phyloP scores from a whole-genome alignment of 2,888 invertebrate species.

The Protonemura montana region DNA sequence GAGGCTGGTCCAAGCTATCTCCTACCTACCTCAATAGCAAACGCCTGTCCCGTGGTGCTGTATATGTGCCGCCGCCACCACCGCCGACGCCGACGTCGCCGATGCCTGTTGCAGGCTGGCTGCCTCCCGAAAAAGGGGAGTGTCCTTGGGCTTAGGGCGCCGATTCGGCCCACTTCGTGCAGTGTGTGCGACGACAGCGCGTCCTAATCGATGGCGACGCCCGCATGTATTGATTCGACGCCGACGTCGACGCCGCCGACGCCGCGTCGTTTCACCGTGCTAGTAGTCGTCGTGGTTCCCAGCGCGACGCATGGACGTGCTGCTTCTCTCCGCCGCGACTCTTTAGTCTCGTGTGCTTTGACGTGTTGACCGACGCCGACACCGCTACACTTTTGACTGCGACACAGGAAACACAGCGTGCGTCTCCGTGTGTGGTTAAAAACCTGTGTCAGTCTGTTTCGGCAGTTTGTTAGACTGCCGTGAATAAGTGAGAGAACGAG shows the following conservation, averaged over 20 bases:
- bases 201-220: constrained; percentile 37
- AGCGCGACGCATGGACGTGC: constrained; percentile 40
- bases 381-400: background rate
- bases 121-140: constrained; percentile 28
- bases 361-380: background rate
- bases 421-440: background rate
- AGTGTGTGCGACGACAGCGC: constrained; percentile 28
- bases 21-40: constrained; percentile 29
- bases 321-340: constrained; percentile 51
- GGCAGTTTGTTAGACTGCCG: background rate
- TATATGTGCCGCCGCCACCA: constrained; percentile 25
- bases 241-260: constrained; percentile 41
- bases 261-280: constrained; percentile 49
- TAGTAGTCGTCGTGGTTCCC: constrained; percentile 48
- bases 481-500: background rate
- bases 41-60: constrained; percentile 24
- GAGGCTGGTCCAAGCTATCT: background rate
- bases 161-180: constrained; percentile 34
- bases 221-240: constrained; percentile 40
- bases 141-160: constrained; percentile 27
- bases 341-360: constrained; percentile 51
- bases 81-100: background rate
- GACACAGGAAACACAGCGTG: background rate
- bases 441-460: no score
- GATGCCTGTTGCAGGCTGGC: constrained; percentile 26